Conservation (phyloP, 2,888 invertebrate genomes). For the Liopterus haemorrhoidalis region DNA sequence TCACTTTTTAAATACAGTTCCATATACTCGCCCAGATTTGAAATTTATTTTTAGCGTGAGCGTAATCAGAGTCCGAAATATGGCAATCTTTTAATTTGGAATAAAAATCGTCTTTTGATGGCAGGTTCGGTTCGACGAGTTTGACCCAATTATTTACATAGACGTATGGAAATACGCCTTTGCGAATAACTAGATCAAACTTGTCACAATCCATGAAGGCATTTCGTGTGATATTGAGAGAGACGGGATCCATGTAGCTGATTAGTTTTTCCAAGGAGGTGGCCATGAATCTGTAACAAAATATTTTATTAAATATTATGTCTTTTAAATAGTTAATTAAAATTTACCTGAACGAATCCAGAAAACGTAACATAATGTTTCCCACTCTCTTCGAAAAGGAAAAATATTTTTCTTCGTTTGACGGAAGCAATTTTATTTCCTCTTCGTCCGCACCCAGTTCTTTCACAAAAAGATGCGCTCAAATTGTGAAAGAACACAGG, state of each 20-base stretch:
- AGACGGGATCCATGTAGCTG: conserved; percentile 8
- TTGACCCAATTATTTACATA: no score
- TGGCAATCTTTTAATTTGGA: no score
- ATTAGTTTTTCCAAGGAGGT: conserved; percentile 17
- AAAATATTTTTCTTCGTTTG: conserved; percentile 20
- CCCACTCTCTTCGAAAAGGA: conserved; percentile 17
- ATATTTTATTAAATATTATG: conserved; percentile 15
- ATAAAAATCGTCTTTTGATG: no score
- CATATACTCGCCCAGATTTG: no score
- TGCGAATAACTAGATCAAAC: conserved; percentile 13
- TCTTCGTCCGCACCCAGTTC: conserved; percentile 27
- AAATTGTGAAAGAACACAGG: conserved; percentile 32
- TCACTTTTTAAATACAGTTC: no score
- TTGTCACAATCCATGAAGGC: conserved; percentile 9
- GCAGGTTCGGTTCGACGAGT: no score
- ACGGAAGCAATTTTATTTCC: conserved; percentile 22
- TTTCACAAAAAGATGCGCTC: conserved; percentile 32
- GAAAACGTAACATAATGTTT: conserved; percentile 23
- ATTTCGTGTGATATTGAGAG: conserved; percentile 12
- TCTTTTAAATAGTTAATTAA: conserved; percentile 5
- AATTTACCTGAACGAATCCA: conserved; percentile 9
- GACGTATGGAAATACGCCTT: conserved; percentile 22
- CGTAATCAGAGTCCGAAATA: no score
- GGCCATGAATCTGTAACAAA: conserved; percentile 17
- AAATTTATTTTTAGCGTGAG: no score